Conservation (phyloP, 2,797 vertebrate genomes). For the Oophaga sylvatica region DNA sequence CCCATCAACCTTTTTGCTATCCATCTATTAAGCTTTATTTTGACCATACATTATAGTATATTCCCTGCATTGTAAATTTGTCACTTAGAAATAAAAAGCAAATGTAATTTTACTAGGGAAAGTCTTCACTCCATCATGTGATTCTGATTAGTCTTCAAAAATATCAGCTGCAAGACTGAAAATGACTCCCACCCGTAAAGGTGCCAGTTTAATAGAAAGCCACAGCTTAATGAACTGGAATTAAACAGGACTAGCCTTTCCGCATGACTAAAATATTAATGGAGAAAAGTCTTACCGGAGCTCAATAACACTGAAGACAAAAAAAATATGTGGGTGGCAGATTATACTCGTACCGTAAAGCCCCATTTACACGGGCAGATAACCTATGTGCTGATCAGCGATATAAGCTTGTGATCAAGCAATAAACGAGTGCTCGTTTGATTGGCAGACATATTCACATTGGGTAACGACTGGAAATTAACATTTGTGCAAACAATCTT, state of each 20-base stretch:
- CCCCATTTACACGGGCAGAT: background rate
- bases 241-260: slow-evolving; percentile 38
- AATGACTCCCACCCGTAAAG: slow-evolving; percentile 35
- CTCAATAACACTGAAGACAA: background rate
- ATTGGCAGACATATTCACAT: no score
- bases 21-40: background rate
- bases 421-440: no score
- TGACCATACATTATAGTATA: no score
- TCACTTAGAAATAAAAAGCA: background rate
- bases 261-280: slow-evolving; percentile 36
- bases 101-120: background rate
- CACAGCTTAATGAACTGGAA: slow-evolving; percentile 48
- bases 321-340: background rate
- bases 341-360: background rate
- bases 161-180: slow-evolving; percentile 12
- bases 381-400: no score
- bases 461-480: no score
- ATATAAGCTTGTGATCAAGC: no score
- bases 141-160: slow-evolving; percentile 14
- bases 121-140: background rate
- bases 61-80: background rate
- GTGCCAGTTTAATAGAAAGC: slow-evolving; percentile 52
- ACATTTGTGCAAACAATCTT: no score
- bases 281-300: background rate
- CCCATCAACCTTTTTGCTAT: background rate